Base-by-base conservation (phyloP, 1,140 invertebrate genomes). In the Delia radicum region DNA sequence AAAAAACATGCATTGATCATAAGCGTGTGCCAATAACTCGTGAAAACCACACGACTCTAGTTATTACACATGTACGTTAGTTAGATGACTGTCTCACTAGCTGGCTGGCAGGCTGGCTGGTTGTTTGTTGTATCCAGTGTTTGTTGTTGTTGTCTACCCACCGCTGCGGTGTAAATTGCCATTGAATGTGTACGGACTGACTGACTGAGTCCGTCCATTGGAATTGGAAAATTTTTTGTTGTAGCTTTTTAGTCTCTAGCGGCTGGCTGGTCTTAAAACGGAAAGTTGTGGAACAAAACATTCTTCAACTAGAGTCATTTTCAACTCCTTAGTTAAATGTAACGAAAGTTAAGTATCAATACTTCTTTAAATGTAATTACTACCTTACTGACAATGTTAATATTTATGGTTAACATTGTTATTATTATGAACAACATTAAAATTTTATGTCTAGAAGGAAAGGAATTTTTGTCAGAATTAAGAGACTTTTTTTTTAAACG, bases 21-120 rank as follows among this genome's bases (percentile, higher is more conserved):
- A 55, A 55, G n/a, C 48, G 48, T 55, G 48, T 55, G 48, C 48
- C 48, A 55, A 55, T 55, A 55, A 55, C 48, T 55, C n/a, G 48
- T 8, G 4, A 55, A 55, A 55, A 55, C 48, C 48, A 55, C 48
- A 55, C 48, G 48, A 55, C 48, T 55, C 21, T 55, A 21, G 48
- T 55, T 55, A 55, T 4, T 55, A 21, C 48, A 55, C 48, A 55
- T 21, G 48, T 55, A 55, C 48, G n/a, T 55, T n/a, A 55, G 48
- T 1, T 2, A 55, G 18, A 7, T 0, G n/a, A 21, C 24, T 18
- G 15, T 55, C 48, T 21, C n/a, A 24, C n/a, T 24, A 55, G 37
- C n/a, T 42, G 37, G 37, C 31, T 33, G 31, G 31, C 37, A 15
- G 37, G n/a, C n/a, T 42, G 12, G 37, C 37, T 42, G 37, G 37